Percentiles rank a stretch among this genome's conserved stretches.
phyloP scores from a whole-genome alignment of 2,888 invertebrate species.

The Cyclophora punctaria region DNA sequence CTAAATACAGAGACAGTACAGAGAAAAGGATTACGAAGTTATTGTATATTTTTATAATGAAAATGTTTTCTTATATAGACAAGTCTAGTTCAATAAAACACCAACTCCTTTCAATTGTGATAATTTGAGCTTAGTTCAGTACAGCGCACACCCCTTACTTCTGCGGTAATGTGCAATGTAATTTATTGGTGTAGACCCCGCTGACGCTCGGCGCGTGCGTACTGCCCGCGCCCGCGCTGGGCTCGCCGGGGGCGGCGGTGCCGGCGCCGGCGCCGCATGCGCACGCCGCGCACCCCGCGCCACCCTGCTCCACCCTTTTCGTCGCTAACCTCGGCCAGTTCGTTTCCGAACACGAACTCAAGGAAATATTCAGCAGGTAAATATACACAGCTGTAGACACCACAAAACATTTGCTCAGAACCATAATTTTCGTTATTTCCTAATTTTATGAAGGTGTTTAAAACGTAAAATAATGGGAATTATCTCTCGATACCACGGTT shows the following conservation, averaged over 20 bases:
- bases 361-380: conserved; percentile 98
- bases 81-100: too few relatives aligned
- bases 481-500: too few relatives aligned
- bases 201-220: conserved; percentile 83
- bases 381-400: not conserved
- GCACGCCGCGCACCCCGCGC: conserved; percentile 80
- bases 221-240: conserved; percentile 94
- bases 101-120: too few relatives aligned
- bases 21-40: too few relatives aligned
- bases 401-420: too few relatives aligned
- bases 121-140: too few relatives aligned
- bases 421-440: too few relatives aligned
- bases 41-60: too few relatives aligned
- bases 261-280: conserved; percentile 79
- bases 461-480: not conserved
- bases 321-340: conserved; percentile 98
- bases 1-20: too few relatives aligned
- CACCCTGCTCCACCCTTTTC: conserved; percentile 97
- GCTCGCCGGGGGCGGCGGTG: conserved; percentile 89
- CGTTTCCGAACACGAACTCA: conserved; percentile 98
- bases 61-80: too few relatives aligned
- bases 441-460: conserved; percentile 4
- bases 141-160: too few relatives aligned
- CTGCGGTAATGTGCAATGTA: too few relatives aligned
- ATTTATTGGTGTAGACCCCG: conserved; percentile 48